Evolutionary conservation across 2,113 vertebrate genomes (phyloP).

Genomic region (Tinamus guttatus): DNA sequence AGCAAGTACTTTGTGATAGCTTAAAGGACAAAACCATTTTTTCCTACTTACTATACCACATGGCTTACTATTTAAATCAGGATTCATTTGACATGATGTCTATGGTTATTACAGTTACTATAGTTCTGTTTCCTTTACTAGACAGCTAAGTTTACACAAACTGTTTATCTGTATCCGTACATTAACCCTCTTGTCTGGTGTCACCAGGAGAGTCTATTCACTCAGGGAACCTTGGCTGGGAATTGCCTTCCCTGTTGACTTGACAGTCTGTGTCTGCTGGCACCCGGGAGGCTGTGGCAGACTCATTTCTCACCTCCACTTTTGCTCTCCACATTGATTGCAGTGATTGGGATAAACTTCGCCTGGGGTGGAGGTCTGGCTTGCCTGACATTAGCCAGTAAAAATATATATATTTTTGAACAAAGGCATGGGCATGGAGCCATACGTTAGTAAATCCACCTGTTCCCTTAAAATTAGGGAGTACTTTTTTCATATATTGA

Average conservation of each 20-base stretch:
- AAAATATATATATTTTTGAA: not conserved
- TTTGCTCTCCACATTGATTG: constrained; percentile 22
- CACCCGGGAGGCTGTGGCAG: not conserved
- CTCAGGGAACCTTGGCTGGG: not conserved
- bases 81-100: not conserved
- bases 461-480: not conserved
- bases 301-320: constrained; percentile 36
- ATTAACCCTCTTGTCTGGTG: not conserved
- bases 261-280: constrained; percentile 21
- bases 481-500: not conserved
- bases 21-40: not conserved
- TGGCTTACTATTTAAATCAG: constrained; percentile 41
- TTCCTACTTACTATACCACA: not conserved
- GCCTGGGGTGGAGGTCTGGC: constrained; percentile 45
- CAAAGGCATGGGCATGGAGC: not conserved
- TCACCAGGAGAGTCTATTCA: not conserved
- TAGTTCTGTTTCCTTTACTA: not conserved
- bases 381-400: constrained; percentile 40
- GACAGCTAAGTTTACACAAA: not conserved
- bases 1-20: constrained; percentile 48
- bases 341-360: constrained; percentile 52
- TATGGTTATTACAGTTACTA: not conserved
- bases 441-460: constrained; percentile 10
- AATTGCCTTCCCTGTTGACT: not conserved
- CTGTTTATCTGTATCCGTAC: not conserved